A percentile compares a stretch with the other conserved stretches of the same genome.
Evolutionary conservation across 2,797 vertebrate species (phyloP).

Genomic region (Phataginus tetradactyla): DNA sequence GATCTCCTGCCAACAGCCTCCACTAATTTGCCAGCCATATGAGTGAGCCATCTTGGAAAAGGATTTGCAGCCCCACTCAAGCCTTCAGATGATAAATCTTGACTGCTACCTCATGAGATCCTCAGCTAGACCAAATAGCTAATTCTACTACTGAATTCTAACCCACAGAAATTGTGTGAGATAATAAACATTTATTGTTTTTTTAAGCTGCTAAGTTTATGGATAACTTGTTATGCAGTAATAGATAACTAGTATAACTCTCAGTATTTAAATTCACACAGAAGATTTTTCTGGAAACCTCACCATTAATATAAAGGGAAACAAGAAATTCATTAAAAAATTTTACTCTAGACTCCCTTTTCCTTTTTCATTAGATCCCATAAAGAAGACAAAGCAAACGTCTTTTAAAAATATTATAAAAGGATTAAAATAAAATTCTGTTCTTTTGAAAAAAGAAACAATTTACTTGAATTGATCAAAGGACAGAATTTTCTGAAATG

Average conservation of each 20-base stretch:
- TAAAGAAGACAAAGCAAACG: background rate
- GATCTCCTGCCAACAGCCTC: background rate
- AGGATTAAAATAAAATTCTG: slow-evolving; percentile 8
- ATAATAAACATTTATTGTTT: background rate
- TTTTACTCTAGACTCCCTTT: background rate
- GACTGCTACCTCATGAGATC: background rate
- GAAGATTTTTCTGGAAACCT: slow-evolving; percentile 33
- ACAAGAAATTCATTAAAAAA: background rate
- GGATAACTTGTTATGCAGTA: background rate
- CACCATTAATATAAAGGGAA: background rate
- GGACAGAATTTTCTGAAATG: slow-evolving; percentile 2
- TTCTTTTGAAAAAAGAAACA: background rate
- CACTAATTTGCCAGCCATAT: background rate
- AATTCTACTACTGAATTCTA: background rate
- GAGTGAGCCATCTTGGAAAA: background rate
- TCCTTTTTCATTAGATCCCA: background rate
- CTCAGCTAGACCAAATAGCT: background rate
- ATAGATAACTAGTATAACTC: background rate
- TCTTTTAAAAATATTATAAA: background rate
- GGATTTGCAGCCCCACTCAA: background rate
- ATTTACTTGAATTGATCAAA: background rate
- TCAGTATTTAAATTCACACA: background rate
- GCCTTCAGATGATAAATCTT: background rate
- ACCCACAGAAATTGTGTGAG: background rate
- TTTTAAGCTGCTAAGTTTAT: background rate